Evolutionary conservation across 1,140 invertebrate genomes (phyloP).

Genomic region (Nasonia longicornis): DNA sequence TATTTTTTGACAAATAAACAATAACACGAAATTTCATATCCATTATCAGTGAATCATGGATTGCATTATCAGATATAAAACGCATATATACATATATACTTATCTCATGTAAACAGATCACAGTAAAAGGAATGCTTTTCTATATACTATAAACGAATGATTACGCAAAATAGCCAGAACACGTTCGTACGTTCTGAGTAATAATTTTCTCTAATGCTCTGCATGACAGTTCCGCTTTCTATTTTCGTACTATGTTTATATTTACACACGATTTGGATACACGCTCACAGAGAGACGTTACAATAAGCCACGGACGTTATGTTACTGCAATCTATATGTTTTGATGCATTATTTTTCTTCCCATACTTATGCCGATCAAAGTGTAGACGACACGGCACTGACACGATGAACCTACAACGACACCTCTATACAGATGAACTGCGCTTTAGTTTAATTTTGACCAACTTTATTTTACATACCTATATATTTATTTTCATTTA

Average conservation of each 20-base stretch:
- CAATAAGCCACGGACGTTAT: not conserved
- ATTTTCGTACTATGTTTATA: not conserved
- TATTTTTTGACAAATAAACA: slow-evolving; percentile 1
- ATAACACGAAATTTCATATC: not conserved
- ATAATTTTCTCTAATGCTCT: slow-evolving; percentile 1
- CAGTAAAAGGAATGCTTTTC: not conserved
- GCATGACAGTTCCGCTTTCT: slow-evolving; percentile 13
- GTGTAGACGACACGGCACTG: too few relatives aligned
- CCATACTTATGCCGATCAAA: too few relatives aligned
- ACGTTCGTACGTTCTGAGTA: not conserved
- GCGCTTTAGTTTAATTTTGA: too few relatives aligned
- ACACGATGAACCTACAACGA: too few relatives aligned
- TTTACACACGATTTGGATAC: not conserved
- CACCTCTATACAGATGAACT: too few relatives aligned
- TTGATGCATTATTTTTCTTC: too few relatives aligned
- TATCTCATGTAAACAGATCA: not conserved
- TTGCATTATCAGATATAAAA: not conserved
- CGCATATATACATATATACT: not conserved
- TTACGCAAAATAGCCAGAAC: slow-evolving; percentile 2
- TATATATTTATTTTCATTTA: too few relatives aligned
- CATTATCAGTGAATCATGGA: not conserved
- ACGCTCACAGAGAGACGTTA: not conserved
- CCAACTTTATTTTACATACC: too few relatives aligned
- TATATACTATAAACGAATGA: not conserved
- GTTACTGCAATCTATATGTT: too few relatives aligned